Evolutionary conservation across 1,140 invertebrate species (phyloP).

Genomic region (Colletes gigas): DNA sequence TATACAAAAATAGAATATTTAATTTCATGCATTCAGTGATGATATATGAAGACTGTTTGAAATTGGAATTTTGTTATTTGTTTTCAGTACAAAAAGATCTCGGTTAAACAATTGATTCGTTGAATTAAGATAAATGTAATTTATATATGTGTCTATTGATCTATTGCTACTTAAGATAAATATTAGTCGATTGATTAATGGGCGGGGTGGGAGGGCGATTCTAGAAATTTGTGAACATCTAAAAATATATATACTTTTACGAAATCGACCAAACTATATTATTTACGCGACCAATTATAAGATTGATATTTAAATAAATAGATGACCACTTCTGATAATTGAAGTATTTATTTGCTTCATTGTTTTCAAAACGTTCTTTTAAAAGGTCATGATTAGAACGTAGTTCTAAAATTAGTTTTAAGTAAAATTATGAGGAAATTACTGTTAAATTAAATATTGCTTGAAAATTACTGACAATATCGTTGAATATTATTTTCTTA

Average conservation of each 20-base stretch:
- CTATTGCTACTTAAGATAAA: neutral
- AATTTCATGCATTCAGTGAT: neutral
- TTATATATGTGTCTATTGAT: neutral
- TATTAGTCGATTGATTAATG: neutral
- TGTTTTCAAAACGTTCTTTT: neutral
- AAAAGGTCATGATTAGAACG: neutral
- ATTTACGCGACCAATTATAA: constrained; percentile 25
- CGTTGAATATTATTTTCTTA: neutral
- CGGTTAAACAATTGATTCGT: neutral
- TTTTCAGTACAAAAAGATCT: neutral
- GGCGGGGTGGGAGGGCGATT: neutral
- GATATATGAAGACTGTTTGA: neutral
- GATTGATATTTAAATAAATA: constrained; percentile 35
- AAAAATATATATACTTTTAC: constrained; percentile 21
- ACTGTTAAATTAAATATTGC: neutral
- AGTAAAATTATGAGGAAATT: neutral
- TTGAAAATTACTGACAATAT: no score
- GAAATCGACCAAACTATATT: constrained; percentile 32
- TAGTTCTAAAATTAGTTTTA: neutral
- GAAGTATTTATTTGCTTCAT: neutral
- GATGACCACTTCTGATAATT: neutral
- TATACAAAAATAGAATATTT: neutral
- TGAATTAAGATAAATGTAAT: neutral
- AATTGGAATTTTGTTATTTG: neutral
- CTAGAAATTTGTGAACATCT: neutral